Conservation (phyloP, 92 coral and sea anemone species). For the Pocillopora meandrina region DNA sequence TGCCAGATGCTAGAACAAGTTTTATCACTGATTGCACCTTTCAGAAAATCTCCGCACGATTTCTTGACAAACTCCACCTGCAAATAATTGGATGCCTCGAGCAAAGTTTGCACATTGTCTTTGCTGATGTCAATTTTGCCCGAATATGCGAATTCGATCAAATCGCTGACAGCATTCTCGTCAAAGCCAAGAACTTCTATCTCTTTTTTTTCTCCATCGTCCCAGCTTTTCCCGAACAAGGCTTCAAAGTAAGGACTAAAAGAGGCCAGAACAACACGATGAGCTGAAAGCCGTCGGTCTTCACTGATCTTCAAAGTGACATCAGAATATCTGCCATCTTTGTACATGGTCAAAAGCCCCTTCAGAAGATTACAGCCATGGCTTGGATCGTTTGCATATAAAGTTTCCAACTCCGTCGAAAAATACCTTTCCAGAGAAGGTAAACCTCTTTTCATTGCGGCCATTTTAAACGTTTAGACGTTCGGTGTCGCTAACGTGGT, state of each 20-base stretch:
- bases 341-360: slow-evolving; percentile 58
- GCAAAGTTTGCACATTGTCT: slow-evolving; percentile 74
- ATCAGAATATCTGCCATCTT: slow-evolving; percentile 77
- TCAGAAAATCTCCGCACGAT: slow-evolving; percentile 69
- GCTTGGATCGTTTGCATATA: neutral
- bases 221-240: slow-evolving; percentile 67
- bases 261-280: slow-evolving; percentile 78
- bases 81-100: slow-evolving; percentile 80
- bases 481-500: neutral
- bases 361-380: slow-evolving; percentile 30
- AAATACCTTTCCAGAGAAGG: slow-evolving; percentile 23
- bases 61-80: slow-evolving; percentile 72
- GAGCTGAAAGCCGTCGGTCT: slow-evolving; percentile 72
- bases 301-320: slow-evolving; percentile 58
- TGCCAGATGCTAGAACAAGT: slow-evolving; percentile 62
- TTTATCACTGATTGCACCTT: slow-evolving; percentile 41
- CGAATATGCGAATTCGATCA: slow-evolving; percentile 85
- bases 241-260: slow-evolving; percentile 82
- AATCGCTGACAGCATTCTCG: slow-evolving; percentile 54
- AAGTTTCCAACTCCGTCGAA: neutral
- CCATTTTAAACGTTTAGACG: neutral
- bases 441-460: neutral
- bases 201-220: slow-evolving; percentile 68
- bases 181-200: slow-evolving; percentile 64
- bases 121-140: slow-evolving; percentile 64